Evolutionary conservation across 2,888 invertebrate species (phyloP).

Genomic region (Amphipoea oculea): DNA sequence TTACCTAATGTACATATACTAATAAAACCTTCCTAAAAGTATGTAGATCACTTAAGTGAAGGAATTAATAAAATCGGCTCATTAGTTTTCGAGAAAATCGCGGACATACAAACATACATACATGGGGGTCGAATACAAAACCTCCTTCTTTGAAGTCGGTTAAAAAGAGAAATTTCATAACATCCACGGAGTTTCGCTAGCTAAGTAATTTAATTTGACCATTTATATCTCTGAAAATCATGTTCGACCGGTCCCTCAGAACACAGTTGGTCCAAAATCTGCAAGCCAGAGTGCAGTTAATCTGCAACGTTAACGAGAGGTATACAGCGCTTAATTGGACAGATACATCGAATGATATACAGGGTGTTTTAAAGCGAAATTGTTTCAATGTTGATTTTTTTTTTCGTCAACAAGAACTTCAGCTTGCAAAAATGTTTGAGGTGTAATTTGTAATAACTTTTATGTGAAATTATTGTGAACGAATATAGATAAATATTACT

Average conservation of each 20-base stretch:
- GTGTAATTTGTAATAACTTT: background rate
- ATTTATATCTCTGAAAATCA: background rate
- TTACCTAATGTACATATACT: too few species aligned
- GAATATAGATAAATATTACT: background rate
- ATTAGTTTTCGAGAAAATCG: too few species aligned
- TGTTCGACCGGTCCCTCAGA: background rate
- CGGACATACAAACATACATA: too few species aligned
- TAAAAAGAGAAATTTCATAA: too few species aligned
- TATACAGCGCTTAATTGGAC: slow-evolving; percentile 67
- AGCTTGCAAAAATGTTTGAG: background rate
- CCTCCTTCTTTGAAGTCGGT: too few species aligned
- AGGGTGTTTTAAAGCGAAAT: slow-evolving; percentile 39
- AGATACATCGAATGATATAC: slow-evolving; percentile 47
- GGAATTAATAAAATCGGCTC: too few species aligned
- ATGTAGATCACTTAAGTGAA: too few species aligned
- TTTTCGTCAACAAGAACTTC: background rate
- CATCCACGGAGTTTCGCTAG: too few species aligned
- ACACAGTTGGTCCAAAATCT: slow-evolving; percentile 17
- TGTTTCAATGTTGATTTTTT: background rate
- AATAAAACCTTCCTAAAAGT: too few species aligned
- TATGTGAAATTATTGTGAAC: background rate
- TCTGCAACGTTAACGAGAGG: slow-evolving; percentile 64
- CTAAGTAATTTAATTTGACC: too few species aligned
- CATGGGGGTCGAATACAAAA: too few species aligned
- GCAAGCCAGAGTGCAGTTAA: slow-evolving; percentile 51